Evolutionary conservation across 2,797 vertebrate genomes (phyloP), one percentile per base, ranked within the genome.

Genomic region (Pteropus rufus): DNA sequence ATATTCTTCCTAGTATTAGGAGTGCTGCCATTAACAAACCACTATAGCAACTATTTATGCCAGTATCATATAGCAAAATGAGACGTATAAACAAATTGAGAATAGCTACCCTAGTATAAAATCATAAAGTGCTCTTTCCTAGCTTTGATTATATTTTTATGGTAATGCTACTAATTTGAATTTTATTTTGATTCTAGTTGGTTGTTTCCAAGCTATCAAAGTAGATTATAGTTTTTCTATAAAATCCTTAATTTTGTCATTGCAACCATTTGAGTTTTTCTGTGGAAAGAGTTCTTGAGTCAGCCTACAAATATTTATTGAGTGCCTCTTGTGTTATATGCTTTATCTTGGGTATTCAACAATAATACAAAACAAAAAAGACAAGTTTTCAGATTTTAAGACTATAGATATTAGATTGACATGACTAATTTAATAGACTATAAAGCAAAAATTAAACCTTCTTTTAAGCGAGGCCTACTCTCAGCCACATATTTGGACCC

Each of bases 141-240:
- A 41, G 16, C 49, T 86, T 72, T 86, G 36, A 81, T 90, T 81
- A 49, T 67, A 70, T 83, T 79, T 90, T 58, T 86, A 88, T 91
- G 46, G 26, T 85, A 81, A 67, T 83, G 44, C 24, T 89, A 67
- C 34, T 93, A 73, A 91, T 73, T 77, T 93, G 15, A 83, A 94
- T 86, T 92, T 83, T 73, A 60, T 60, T 94, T 96, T 83, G 29
- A 90, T 87, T 72, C 46, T 86, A 64, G 7, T 73, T 90, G 16
- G 12, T 94, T 91, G 90, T 83, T 67, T n/a, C 72, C 26, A 84
- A 72, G 34, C 12, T 89, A 77, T 34, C 36, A 93, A 90, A 83
- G 15, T 67, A 86, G 7, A 79, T 75, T 92, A 26, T 39, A 73
- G 81, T 62, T 76, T 85, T 69, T 18, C 14, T 52, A 14, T 77